Evolutionary conservation across 2,113 vertebrate species (phyloP).

Genomic region (Anhinga rufa): DNA sequence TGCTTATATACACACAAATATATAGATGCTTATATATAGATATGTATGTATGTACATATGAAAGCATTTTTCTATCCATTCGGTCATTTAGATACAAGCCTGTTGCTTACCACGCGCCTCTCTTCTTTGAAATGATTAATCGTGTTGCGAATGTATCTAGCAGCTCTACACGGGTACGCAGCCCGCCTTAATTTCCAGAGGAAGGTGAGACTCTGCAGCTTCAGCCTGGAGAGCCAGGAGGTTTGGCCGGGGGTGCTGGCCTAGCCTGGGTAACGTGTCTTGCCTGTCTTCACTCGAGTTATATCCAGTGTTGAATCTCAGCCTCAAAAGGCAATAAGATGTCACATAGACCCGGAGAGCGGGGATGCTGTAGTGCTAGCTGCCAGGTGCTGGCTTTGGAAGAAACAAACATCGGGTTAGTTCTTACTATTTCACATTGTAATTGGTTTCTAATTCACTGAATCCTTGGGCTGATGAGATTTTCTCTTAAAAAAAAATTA

Average conservation of each 20-base stretch:
- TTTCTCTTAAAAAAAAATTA: neutral
- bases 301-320: neutral
- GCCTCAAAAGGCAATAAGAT: neutral
- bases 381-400: neutral
- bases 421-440: neutral
- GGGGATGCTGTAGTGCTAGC: neutral
- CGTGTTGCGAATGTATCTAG: neutral
- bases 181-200: neutral
- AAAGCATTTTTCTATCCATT: neutral
- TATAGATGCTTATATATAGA: neutral
- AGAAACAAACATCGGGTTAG: neutral
- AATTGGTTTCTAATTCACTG: neutral
- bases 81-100: neutral
- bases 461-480: constrained; percentile 5
- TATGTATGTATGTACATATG: neutral
- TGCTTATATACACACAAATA: neutral
- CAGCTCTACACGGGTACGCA: neutral
- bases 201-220: neutral
- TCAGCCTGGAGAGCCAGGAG: neutral
- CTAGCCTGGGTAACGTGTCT: neutral
- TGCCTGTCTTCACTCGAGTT: neutral
- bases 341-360: neutral
- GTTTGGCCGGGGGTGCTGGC: neutral
- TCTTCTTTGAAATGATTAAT: neutral
- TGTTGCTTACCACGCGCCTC: neutral